Evolutionary conservation across 2,888 invertebrate genomes (phyloP).

Genomic region (Hofmannophila pseudospretella): DNA sequence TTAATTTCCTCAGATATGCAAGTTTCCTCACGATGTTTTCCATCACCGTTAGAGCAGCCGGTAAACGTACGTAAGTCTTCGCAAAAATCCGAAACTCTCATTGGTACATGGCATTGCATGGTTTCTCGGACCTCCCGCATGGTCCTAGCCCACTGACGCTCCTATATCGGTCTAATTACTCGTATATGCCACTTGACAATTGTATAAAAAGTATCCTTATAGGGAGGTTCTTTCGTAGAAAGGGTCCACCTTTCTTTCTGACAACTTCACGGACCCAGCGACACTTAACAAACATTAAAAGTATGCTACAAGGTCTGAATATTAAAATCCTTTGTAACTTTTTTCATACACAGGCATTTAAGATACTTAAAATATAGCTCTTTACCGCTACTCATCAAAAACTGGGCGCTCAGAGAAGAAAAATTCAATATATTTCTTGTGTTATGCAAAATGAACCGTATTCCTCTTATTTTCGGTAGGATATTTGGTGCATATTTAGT

Average conservation of each 20-base stretch:
- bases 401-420: slow-evolving; percentile 42
- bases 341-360: slow-evolving; percentile 51
- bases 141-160: too few relatives aligned
- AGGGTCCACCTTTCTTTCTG: slow-evolving; percentile 46
- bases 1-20: too few relatives aligned
- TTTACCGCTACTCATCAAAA: slow-evolving; percentile 49
- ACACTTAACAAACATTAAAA: slow-evolving; percentile 50
- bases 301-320: slow-evolving; percentile 55
- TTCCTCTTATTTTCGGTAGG: slow-evolving; percentile 15
- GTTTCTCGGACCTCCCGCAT: too few relatives aligned
- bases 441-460: slow-evolving; percentile 17
- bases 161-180: background rate
- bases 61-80: too few relatives aligned
- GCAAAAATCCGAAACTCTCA: too few relatives aligned
- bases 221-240: slow-evolving; percentile 40
- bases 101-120: too few relatives aligned
- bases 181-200: slow-evolving; percentile 33
- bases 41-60: too few relatives aligned
- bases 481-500: slow-evolving; percentile 17
- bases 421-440: slow-evolving; percentile 9
- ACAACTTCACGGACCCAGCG: slow-evolving; percentile 36
- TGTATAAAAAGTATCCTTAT: slow-evolving; percentile 45
- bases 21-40: too few relatives aligned
- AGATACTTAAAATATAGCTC: slow-evolving; percentile 50
- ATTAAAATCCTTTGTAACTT: slow-evolving; percentile 53